These are phyloP conservation scores for Matsumurasca onukii DNA, from an alignment of 1,140 invertebrate species.

Conservation along the genomic window DNA sequence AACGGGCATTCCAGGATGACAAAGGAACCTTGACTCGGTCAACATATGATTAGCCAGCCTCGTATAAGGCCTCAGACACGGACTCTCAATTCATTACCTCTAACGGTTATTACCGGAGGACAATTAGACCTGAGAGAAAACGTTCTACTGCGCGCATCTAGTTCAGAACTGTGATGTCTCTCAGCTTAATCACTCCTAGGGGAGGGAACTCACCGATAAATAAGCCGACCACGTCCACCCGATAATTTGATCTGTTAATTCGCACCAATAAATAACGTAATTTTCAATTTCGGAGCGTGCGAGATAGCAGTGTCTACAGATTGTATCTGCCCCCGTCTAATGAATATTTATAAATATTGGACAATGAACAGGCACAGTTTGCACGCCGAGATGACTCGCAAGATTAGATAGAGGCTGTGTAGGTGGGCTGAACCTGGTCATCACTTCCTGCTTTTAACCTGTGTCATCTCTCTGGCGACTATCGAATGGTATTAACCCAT, in stretches of 20 bases:
- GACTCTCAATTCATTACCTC: neutral
- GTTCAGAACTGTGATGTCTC: too few species aligned
- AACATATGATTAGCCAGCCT: too few species aligned
- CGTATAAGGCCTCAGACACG: too few species aligned
- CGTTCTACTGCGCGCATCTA: neutral
- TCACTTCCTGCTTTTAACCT: too few species aligned
- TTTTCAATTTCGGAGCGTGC: constrained; percentile 11
- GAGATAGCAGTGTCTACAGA: neutral
- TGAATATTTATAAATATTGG: constrained; percentile 1
- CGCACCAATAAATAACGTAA: neutral
- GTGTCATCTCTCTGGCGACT: too few species aligned
- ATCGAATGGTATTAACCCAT: too few species aligned
- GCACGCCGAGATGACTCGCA: neutral
- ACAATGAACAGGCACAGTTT: neutral
- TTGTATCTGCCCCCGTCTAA: neutral
- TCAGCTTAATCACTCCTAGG: too few species aligned
- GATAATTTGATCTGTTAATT: constrained; percentile 19
- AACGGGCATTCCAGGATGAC: too few species aligned
- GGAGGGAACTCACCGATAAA: too few species aligned
- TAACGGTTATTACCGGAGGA: neutral
- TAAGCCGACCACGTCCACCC: constrained; percentile 19
- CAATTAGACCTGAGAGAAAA: neutral
- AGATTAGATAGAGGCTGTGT: neutral
- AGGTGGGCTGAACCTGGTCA: neutral
- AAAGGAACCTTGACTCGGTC: too few species aligned